Base-by-base conservation (phyloP, 2,113 vertebrate species). In the Pituophis catenifer region DNA sequence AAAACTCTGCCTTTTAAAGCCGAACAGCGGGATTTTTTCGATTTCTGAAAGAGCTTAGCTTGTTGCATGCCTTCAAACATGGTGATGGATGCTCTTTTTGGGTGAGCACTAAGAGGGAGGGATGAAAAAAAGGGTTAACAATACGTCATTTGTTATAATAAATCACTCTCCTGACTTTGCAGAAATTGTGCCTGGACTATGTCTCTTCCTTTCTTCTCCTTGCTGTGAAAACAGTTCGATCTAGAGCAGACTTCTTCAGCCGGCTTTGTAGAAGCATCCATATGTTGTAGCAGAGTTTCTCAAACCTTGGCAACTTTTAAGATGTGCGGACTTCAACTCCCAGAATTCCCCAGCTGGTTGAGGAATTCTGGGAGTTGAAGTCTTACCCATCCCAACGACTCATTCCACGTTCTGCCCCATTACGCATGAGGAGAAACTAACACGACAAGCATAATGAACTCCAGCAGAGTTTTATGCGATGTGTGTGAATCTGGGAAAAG, bases 41-140 rank as follows among this genome's bases (percentile, higher is more conserved):
- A 96, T 9, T 97, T 97, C 92, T 97, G 65, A 97, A 90, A 75
- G 33, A 0, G 0, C 38, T 13, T 1, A 0, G 8, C 2, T 59
- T 85, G 90, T 0, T 0, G 13, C 10, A 26, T 1, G 75, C 52
- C 50, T 62, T 89, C 70, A 7, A 5, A 70, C 3, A 15, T 93
- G 94, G 85, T 95, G 94, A n/a, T 89, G 57, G 91, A 54, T 3
- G 10, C 58, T 1, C 13, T 90, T 70, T 9, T 92, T 55, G 70
- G 89, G 3, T 50, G 50, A 2, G 50, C 92, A 85, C 55, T 59
- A 29, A 23, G 0, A 0, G 89, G 24, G 75, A 26, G 8, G 70
- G 70, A n/a, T 19, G 15, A 44, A 44, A 81, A 19, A 19, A 81
- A 1, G 5, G 53, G 15, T 15, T 65, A 65, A 9, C 8, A 26